These are phyloP conservation scores for Calliopsis andreniformis DNA, from an alignment of 1,140 invertebrate genomes.

Conservation along the genomic window DNA sequence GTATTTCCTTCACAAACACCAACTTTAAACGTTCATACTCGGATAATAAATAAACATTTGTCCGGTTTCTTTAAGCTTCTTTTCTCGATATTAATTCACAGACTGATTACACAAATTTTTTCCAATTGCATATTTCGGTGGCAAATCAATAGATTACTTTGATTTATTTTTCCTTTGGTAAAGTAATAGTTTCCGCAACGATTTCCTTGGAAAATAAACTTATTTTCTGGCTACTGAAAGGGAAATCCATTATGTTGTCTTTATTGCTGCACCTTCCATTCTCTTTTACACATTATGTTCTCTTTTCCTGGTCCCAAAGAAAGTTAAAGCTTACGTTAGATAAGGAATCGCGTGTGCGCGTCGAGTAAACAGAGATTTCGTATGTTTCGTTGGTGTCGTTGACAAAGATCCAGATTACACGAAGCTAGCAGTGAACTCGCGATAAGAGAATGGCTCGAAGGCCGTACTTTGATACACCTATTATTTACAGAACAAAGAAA, in stretches of 20 bases:
- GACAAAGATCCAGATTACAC: conserved; percentile 70
- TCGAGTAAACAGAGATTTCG: conserved; percentile 60
- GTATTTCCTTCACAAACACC: conserved; percentile 11
- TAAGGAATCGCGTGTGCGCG: conserved; percentile 68
- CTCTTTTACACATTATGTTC: too few species aligned
- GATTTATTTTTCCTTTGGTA: too few species aligned
- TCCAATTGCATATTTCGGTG: too few species aligned
- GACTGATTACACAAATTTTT: too few species aligned
- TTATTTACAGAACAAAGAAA: conserved; percentile 37
- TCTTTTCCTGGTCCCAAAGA: conserved; percentile 59
- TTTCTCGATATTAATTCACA: too few species aligned
- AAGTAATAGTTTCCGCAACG: too few species aligned
- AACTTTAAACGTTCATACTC: too few species aligned
- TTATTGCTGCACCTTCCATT: not conserved
- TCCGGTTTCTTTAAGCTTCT: too few species aligned
- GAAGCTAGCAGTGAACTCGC: conserved; percentile 39
- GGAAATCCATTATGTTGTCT: not conserved
- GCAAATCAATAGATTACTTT: too few species aligned
- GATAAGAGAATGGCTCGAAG: conserved; percentile 65
- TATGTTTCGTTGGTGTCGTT: conserved; percentile 70
- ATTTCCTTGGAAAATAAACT: too few species aligned
- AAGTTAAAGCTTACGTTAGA: conserved; percentile 73
- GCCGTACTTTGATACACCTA: conserved; percentile 24
- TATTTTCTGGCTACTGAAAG: not conserved
- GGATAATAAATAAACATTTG: too few species aligned